A percentile compares a stretch with the other conserved stretches of the same genome.
phyloP scores from a whole-genome alignment of 2,888 invertebrate genomes.

The Neoaliturus tenellus region DNA sequence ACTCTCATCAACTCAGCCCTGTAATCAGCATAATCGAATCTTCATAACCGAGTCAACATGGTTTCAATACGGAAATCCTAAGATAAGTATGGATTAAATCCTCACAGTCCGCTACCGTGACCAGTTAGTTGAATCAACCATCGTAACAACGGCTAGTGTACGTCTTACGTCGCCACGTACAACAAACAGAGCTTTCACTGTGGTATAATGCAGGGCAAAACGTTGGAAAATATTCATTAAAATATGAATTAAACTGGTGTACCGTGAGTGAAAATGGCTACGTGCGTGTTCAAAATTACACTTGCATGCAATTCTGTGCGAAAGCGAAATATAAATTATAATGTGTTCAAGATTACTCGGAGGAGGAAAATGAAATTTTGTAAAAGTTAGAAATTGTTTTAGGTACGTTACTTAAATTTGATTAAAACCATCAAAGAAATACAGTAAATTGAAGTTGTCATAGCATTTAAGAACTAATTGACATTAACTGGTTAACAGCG shows the following conservation, averaged over 20 bases:
- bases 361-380: no score
- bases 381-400: no score
- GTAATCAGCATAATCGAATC: not conserved
- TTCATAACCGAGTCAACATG: not conserved
- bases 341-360: no score
- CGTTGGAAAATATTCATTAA: not conserved
- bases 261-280: not conserved
- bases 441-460: no score
- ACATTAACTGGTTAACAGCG: no score
- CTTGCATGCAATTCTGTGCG: not conserved
- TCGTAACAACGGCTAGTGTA: not conserved
- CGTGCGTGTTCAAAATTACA: not conserved
- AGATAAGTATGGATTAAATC: not conserved
- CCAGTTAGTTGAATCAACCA: not conserved
- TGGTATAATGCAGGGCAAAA: not conserved
- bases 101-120: not conserved
- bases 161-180: not conserved
- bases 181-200: conserved; percentile 4
- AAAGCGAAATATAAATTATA: not conserved
- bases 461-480: no score
- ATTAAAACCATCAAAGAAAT: no score
- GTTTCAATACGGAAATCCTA: not conserved
- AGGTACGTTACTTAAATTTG: no score
- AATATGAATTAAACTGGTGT: not conserved
- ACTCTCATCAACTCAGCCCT: no score